A percentile compares a stretch with the other conserved stretches of the same genome.
These are phyloP conservation scores for Aphelinus atriplicis DNA, from an alignment of 1,140 invertebrate species.

Conservation along the genomic window DNA sequence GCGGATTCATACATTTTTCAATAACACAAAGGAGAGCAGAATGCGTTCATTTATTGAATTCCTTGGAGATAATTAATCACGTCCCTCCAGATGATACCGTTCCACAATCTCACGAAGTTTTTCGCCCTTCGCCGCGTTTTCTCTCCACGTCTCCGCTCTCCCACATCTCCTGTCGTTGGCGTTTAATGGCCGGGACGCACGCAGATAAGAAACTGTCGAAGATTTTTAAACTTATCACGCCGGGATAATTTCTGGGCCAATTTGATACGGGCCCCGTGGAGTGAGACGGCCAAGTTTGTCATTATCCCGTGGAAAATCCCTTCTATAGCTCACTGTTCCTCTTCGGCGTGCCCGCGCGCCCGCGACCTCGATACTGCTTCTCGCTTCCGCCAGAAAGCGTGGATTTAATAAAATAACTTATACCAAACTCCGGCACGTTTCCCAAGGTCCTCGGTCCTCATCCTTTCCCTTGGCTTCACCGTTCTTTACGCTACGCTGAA, in stretches of 20 bases:
- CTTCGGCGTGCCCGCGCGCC: not conserved
- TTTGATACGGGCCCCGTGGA: constrained; percentile 8
- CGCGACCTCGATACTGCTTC: constrained; percentile 37
- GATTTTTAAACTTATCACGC: constrained; percentile 25
- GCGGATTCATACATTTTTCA: not conserved
- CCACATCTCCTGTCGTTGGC: not conserved
- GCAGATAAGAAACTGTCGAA: constrained; percentile 22
- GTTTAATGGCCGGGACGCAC: constrained; percentile 4
- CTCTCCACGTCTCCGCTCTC: constrained; percentile 26
- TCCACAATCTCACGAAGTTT: not conserved
- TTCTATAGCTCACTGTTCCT: not conserved
- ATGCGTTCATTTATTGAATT: not conserved
- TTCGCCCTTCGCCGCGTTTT: not conserved
- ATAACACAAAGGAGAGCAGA: no score
- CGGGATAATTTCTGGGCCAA: constrained; percentile 24
- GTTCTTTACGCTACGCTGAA: no score
- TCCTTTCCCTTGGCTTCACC: no score
- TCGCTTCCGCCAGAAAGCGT: constrained; percentile 33
- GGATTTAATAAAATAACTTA: constrained; percentile 55
- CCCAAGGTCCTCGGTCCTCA: no score
- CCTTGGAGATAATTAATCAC: constrained; percentile 4
- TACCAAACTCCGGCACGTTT: constrained; percentile 44
- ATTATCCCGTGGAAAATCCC: constrained; percentile 11
- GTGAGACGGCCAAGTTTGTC: constrained; percentile 13
- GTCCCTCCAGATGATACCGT: not conserved